A percentile compares a stretch with the other conserved stretches of the same genome.
phyloP scores from a whole-genome alignment of 1,140 invertebrate genomes.

The Acyrthosiphon pisum region DNA sequence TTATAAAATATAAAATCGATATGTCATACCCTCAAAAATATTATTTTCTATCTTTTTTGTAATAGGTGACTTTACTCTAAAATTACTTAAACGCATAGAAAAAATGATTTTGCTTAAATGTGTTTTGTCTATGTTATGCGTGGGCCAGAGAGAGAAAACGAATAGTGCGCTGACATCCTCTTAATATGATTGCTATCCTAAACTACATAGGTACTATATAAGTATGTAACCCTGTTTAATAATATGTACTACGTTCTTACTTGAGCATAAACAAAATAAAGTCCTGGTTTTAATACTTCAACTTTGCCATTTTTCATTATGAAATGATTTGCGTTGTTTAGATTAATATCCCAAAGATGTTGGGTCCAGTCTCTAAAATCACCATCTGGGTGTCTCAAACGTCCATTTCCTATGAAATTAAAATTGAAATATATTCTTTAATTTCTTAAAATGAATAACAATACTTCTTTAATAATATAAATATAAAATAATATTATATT shows the following conservation, averaged over 20 bases:
- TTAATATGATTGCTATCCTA: background rate
- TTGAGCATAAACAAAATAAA: conserved; percentile 64
- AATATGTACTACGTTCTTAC: conserved; percentile 58
- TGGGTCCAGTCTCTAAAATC: conserved; percentile 61
- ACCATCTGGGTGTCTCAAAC: conserved; percentile 61
- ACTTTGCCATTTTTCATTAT: conserved; percentile 60
- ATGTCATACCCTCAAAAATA: no score
- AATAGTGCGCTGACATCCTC: no score
- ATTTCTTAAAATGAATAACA: background rate
- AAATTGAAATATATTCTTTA: background rate
- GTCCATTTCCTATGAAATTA: conserved; percentile 61
- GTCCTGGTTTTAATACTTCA: conserved; percentile 61
- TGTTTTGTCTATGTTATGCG: no score
- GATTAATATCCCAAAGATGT: conserved; percentile 59
- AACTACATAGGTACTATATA: background rate
- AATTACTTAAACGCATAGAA: no score
- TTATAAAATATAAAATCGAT: no score
- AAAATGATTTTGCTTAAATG: no score
- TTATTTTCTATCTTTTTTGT: no score
- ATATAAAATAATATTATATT: background rate
- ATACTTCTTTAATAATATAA: background rate
- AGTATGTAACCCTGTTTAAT: background rate
- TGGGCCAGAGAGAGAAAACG: no score
- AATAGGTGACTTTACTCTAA: no score
- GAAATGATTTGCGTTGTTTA: conserved; percentile 58